Percentiles rank a stretch among this genome's conserved stretches.
Evolutionary conservation across 1,140 invertebrate species (phyloP).

Genomic region (Physella acuta): DNA sequence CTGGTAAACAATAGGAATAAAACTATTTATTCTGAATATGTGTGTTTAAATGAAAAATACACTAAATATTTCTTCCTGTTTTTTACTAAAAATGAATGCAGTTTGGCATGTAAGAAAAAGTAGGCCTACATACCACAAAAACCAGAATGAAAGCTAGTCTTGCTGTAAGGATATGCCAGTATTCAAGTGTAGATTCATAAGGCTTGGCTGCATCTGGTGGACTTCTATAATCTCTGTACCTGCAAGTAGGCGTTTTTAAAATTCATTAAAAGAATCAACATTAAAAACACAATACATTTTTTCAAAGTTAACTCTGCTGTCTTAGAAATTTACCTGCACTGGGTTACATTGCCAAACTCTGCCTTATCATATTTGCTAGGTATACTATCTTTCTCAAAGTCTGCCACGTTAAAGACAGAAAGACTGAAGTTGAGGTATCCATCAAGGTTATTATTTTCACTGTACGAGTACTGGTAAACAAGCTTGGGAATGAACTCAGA

Average conservation of each 20-base stretch:
- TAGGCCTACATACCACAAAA: constrained; percentile 84
- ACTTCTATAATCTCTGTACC: constrained; percentile 48
- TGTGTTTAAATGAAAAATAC: no score
- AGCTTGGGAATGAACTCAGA: constrained; percentile 56
- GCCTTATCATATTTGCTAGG: constrained; percentile 54
- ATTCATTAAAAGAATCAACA: no score
- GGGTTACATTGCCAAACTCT: constrained; percentile 60
- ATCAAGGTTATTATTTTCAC: constrained; percentile 66
- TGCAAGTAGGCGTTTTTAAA: constrained; percentile 24
- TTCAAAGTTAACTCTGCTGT: no score
- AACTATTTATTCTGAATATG: no score
- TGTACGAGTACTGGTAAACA: constrained; percentile 64
- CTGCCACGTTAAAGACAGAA: constrained; percentile 76
- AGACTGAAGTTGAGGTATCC: constrained; percentile 84
- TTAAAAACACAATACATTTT: no score
- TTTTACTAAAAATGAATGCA: no score
- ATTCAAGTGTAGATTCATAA: constrained; percentile 74
- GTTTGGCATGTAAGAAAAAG: no score
- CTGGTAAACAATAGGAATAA: constrained; percentile 63
- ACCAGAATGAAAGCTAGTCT: constrained; percentile 88
- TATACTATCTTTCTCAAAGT: constrained; percentile 64
- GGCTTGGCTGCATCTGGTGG: constrained; percentile 18
- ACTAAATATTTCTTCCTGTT: no score
- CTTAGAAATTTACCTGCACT: constrained; percentile 70
- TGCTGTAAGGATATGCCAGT: constrained; percentile 93